Percentiles rank a stretch among this genome's conserved stretches.
Evolutionary conservation across 2,113 vertebrate genomes (phyloP).

Genomic region (Albula goreensis): DNA sequence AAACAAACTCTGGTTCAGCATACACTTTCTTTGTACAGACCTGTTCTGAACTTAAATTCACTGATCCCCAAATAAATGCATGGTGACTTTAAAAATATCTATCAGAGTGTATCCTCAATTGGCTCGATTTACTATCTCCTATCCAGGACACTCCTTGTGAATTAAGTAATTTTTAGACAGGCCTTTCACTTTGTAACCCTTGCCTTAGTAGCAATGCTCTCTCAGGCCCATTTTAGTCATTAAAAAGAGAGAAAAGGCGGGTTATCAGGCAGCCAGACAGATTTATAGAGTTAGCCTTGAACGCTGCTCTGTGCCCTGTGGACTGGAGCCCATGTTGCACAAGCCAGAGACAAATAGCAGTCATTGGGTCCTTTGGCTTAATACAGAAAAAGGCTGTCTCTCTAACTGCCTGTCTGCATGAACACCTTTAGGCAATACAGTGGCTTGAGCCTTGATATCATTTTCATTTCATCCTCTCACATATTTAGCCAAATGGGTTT

Average conservation of each 20-base stretch:
- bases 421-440: background rate
- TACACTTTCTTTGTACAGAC: too few species aligned
- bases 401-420: background rate
- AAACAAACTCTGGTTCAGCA: too few species aligned
- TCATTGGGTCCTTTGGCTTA: background rate
- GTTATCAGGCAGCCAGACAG: constrained; percentile 48
- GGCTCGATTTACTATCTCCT: background rate
- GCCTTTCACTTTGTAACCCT: constrained; percentile 50
- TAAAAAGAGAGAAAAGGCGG: constrained; percentile 34
- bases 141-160: constrained; percentile 1
- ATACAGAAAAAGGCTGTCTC: background rate
- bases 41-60: too few species aligned
- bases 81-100: background rate
- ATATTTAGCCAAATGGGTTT: too few species aligned
- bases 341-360: constrained; percentile 36
- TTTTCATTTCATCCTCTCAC: background rate
- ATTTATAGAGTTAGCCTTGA: constrained; percentile 81
- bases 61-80: background rate
- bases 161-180: constrained; percentile 28
- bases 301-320: constrained; percentile 48
- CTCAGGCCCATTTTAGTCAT: constrained; percentile 57
- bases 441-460: background rate
- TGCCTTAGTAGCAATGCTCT: constrained; percentile 44
- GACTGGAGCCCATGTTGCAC: constrained; percentile 51
- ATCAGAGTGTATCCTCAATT: constrained; percentile 12